phyloP scores from a whole-genome alignment of 2,888 invertebrate genomes.

The Dastarcus helophoroides region DNA sequence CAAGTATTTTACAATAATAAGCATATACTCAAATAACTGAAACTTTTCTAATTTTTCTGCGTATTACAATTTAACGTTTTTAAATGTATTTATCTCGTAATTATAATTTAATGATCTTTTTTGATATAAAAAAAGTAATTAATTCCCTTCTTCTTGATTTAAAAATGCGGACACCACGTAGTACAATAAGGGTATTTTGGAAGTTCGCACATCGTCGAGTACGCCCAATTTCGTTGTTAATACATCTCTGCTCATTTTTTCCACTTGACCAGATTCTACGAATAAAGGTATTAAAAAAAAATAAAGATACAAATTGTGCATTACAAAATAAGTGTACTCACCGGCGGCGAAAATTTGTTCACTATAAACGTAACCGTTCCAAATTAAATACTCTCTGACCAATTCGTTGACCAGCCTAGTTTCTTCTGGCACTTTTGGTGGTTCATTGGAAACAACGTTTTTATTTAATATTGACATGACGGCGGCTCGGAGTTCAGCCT shows the following conservation, averaged over 20 bases:
- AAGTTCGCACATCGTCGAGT: conserved; percentile 31
- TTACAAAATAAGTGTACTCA: conserved; percentile 11
- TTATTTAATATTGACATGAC: conserved; percentile 34
- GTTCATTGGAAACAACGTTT: conserved; percentile 21
- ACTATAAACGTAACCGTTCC: conserved; percentile 60
- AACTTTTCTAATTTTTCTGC: no score
- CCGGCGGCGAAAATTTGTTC: conserved; percentile 34
- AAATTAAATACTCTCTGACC: conserved; percentile 54
- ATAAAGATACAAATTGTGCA: background rate
- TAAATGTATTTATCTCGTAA: no score
- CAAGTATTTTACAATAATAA: no score
- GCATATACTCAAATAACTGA: no score
- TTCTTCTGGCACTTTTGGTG: conserved; percentile 32
- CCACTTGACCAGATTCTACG: conserved; percentile 31
- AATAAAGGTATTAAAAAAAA: conserved; percentile 6
- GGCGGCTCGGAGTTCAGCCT: conserved; percentile 34
- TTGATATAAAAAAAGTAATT: conserved; percentile 33
- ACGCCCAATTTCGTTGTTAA: conserved; percentile 34
- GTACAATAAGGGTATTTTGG: conserved; percentile 34
- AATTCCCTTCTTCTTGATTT: conserved; percentile 22
- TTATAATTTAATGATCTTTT: no score
- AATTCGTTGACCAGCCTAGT: conserved; percentile 51
- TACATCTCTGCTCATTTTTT: conserved; percentile 27
- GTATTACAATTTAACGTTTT: no score
- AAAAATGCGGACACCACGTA: conserved; percentile 34